A percentile compares a stretch with the other conserved stretches of the same genome.
These are phyloP conservation scores for Chaunax sp. DNA, from an alignment of 2,797 vertebrate species.

Conservation along the genomic window DNA sequence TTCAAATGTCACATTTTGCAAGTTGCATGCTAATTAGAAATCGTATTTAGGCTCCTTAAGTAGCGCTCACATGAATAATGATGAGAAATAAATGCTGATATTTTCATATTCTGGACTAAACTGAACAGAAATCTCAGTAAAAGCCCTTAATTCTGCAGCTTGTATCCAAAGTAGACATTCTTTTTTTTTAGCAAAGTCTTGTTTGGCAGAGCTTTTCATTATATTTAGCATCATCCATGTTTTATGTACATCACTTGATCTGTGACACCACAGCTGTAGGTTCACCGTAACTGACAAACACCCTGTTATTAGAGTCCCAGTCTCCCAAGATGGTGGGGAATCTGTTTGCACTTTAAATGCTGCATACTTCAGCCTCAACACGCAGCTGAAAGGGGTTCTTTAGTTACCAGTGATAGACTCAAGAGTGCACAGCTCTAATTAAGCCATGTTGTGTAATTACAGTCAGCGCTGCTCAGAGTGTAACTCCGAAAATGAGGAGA, in stretches of 20 bases:
- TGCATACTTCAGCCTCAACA: conserved; percentile 32
- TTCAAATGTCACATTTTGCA: conserved; percentile 64
- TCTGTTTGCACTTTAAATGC: conserved; percentile 6
- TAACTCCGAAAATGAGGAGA: conserved; percentile 16
- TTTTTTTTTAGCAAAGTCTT: neutral
- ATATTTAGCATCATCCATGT: too few relatives aligned
- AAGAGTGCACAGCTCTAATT: conserved; percentile 51
- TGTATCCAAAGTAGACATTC: neutral
- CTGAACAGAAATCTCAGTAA: conserved; percentile 8
- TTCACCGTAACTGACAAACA: conserved; percentile 15
- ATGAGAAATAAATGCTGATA: conserved; percentile 23
- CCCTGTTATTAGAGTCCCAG: conserved; percentile 26
- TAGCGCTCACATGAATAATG: conserved; percentile 54
- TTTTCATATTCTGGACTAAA: conserved; percentile 52
- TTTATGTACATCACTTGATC: conserved; percentile 16
- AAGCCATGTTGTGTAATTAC: conserved; percentile 55
- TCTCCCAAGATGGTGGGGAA: conserved; percentile 14
- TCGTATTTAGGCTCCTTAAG: conserved; percentile 53
- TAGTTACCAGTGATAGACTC: conserved; percentile 24
- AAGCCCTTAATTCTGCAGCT: conserved; percentile 6
- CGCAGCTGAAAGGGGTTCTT: conserved; percentile 28
- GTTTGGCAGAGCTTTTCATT: neutral
- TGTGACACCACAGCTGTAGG: conserved; percentile 12
- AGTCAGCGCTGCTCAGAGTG: conserved; percentile 16
- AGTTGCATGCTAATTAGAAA: conserved; percentile 58